Evolutionary conservation across 2,888 invertebrate species (phyloP).

Genomic region (Lithodes maja): DNA sequence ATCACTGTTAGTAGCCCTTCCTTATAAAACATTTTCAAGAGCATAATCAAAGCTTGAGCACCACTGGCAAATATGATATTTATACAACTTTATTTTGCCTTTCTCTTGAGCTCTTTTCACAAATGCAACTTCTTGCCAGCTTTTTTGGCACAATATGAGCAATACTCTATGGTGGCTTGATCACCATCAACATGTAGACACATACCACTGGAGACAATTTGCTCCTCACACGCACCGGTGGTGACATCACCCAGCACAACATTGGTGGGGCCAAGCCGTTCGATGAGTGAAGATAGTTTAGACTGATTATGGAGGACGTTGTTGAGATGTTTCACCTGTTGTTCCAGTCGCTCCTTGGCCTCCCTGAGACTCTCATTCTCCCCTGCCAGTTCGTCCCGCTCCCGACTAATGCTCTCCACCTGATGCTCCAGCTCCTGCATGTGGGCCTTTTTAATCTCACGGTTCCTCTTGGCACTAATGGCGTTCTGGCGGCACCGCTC

Average conservation of each 20-base stretch:
- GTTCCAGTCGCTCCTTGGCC: conserved; percentile 36
- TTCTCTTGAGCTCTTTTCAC: not conserved
- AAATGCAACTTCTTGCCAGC: conserved; percentile 42
- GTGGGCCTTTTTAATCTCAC: conserved; percentile 70
- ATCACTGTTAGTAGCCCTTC: too few relatives aligned
- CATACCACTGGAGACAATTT: conserved; percentile 54
- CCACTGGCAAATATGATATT: too few relatives aligned
- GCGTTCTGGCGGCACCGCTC: conserved; percentile 70
- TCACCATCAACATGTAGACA: conserved; percentile 59
- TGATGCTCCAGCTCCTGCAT: conserved; percentile 60
- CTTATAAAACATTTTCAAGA: too few relatives aligned
- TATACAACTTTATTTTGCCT: too few relatives aligned
- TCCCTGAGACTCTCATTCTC: conserved; percentile 58
- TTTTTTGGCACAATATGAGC: conserved; percentile 60
- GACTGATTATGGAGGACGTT: conserved; percentile 57
- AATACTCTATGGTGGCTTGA: conserved; percentile 58
- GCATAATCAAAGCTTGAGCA: too few relatives aligned
- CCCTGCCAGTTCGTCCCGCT: conserved; percentile 50
- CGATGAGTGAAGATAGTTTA: conserved; percentile 34
- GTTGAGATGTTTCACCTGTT: conserved; percentile 52
- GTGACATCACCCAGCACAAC: conserved; percentile 41
- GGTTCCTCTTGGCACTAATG: conserved; percentile 69
- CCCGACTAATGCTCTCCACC: conserved; percentile 44
- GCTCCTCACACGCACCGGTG: conserved; percentile 29
- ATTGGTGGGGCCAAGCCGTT: conserved; percentile 32